Evolutionary conservation across 1,140 invertebrate species (phyloP).

Genomic region (Aphelenchoides besseyi): DNA sequence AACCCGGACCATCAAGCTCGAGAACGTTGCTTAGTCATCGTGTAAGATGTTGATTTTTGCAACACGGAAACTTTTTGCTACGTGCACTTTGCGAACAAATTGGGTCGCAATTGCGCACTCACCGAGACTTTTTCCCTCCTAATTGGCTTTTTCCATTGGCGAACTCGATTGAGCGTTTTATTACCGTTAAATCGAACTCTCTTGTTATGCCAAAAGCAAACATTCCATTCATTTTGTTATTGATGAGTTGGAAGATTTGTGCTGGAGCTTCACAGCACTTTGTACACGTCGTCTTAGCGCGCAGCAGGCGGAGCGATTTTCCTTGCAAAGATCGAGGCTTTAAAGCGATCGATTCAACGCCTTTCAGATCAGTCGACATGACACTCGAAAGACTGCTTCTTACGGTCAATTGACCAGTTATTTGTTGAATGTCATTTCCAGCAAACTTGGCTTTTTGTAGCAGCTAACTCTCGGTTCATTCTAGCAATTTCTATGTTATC

Average conservation of each 20-base stretch:
- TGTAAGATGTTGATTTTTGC: too few relatives aligned
- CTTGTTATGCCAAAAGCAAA: not conserved
- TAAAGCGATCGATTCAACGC: not conserved
- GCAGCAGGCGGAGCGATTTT: not conserved
- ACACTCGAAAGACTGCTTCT: not conserved
- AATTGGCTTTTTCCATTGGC: not conserved
- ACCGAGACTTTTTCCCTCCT: not conserved
- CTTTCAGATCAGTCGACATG: not conserved
- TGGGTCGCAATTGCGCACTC: not conserved
- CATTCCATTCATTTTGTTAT: not conserved
- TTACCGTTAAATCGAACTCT: not conserved
- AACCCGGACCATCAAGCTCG: too few relatives aligned
- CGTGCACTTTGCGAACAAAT: not conserved
- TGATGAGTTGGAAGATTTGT: constrained; percentile 1
- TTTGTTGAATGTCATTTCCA: not conserved
- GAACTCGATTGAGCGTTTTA: not conserved
- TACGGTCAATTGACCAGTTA: not conserved
- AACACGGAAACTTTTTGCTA: not conserved
- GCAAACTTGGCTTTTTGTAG: not conserved
- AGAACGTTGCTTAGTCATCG: too few relatives aligned
- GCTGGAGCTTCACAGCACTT: not conserved
- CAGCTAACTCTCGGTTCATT: too few relatives aligned
- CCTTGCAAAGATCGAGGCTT: not conserved
- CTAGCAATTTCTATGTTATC: too few relatives aligned
- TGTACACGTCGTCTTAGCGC: not conserved